A percentile compares a stretch with the other conserved stretches of the same genome.
These are phyloP conservation scores for Lymantria dispar DNA, from an alignment of 2,888 invertebrate species.

Conservation along the genomic window DNA sequence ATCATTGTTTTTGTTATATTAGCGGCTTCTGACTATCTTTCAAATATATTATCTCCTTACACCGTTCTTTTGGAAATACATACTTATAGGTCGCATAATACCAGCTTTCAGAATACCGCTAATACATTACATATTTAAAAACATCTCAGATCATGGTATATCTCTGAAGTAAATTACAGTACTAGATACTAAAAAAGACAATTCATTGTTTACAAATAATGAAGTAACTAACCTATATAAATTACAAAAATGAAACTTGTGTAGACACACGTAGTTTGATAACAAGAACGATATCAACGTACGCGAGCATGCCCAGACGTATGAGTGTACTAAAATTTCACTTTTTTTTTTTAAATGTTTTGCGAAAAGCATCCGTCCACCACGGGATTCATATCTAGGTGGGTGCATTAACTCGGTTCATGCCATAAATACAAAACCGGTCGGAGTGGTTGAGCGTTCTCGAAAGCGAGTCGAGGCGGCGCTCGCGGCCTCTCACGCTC, in stretches of 20 bases:
- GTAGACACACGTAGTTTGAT: slow-evolving; percentile 51
- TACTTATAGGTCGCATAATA: no score
- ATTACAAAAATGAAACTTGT: slow-evolving; percentile 44
- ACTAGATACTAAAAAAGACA: background rate
- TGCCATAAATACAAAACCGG: slow-evolving; percentile 81
- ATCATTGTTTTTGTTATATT: no score
- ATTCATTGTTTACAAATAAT: slow-evolving; percentile 58
- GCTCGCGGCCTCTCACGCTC: slow-evolving; percentile 75
- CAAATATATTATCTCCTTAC: no score
- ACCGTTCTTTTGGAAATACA: no score
- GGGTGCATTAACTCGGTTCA: slow-evolving; percentile 69
- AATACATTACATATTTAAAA: no score
- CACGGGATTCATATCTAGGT: slow-evolving; percentile 74
- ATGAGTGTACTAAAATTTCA: no score
- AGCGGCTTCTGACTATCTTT: no score
- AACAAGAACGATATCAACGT: slow-evolving; percentile 49
- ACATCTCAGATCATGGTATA: no score
- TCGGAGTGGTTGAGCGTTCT: slow-evolving; percentile 78
- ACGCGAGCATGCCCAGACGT: slow-evolving; percentile 53
- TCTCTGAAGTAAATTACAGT: no score
- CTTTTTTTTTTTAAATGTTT: no score
- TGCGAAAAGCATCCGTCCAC: slow-evolving; percentile 70
- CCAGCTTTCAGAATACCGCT: no score
- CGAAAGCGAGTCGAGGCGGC: slow-evolving; percentile 72
- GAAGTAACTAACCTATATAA: slow-evolving; percentile 50